Conservation (phyloP, 1,140 invertebrate genomes). For the Aricia agestis region DNA sequence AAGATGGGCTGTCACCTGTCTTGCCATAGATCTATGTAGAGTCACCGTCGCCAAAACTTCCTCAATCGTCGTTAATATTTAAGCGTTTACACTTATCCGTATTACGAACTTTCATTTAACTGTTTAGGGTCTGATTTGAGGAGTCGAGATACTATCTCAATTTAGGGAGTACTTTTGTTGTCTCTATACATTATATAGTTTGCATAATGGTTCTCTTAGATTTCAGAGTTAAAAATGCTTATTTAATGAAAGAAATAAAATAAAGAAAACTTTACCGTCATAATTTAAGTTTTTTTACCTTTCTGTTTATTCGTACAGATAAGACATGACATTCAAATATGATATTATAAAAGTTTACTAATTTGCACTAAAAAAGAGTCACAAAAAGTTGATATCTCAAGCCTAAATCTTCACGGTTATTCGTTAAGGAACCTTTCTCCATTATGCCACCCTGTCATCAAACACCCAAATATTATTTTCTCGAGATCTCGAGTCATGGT, state of each 20-base stretch:
- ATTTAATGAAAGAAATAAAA: no score
- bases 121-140: not conserved
- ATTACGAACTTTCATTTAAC: slow-evolving; percentile 4
- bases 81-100: slow-evolving; percentile 5
- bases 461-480: slow-evolving; percentile 13
- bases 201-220: no score
- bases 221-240: no score
- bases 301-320: no score
- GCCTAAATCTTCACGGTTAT: not conserved
- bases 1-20: slow-evolving; percentile 16
- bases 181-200: no score
- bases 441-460: not conserved
- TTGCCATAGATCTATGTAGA: not conserved
- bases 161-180: no score
- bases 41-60: slow-evolving; percentile 4
- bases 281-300: no score
- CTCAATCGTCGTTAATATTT: not conserved
- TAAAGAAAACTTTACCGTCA: no score
- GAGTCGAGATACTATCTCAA: not conserved
- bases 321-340: no score
- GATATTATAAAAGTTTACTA: not conserved
- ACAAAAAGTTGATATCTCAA: slow-evolving; percentile 2
- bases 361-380: not conserved
- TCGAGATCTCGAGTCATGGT: not conserved
- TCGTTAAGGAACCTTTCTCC: not conserved